Percentiles rank a stretch among this genome's conserved stretches.
Conservation (phyloP, 2,113 vertebrate species). For the Amphiprion percula region DNA sequence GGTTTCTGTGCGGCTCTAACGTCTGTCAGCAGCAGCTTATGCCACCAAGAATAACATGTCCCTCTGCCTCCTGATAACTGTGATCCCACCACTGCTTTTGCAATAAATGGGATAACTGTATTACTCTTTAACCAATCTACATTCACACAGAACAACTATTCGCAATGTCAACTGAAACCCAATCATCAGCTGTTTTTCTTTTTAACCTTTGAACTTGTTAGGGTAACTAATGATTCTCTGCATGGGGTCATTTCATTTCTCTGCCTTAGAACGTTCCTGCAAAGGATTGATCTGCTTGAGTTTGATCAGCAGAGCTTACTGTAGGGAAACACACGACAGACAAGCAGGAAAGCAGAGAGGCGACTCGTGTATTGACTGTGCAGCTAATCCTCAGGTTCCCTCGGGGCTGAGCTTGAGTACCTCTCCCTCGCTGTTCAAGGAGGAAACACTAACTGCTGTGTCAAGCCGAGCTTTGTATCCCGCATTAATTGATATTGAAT, state of each 20-base stretch:
- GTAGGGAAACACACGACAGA: slow-evolving; percentile 19
- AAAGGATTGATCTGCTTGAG: slow-evolving; percentile 23
- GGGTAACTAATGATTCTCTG: slow-evolving; percentile 6
- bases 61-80: background rate
- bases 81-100: background rate
- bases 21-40: slow-evolving; percentile 11
- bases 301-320: slow-evolving; percentile 41
- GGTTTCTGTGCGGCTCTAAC: slow-evolving; percentile 9
- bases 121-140: background rate
- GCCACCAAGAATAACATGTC: background rate
- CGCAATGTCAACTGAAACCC: background rate
- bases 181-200: background rate
- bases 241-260: background rate
- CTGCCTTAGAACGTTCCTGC: background rate
- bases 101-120: background rate
- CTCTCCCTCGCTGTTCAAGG: slow-evolving; percentile 48
- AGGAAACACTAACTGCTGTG: slow-evolving; percentile 65
- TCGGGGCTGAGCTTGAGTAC: slow-evolving; percentile 38
- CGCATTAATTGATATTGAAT: slow-evolving; percentile 77
- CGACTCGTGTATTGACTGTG: slow-evolving; percentile 58
- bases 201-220: slow-evolving; percentile 4
- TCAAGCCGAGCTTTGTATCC: slow-evolving; percentile 55
- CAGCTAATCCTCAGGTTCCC: slow-evolving; percentile 59
- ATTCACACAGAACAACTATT: background rate
- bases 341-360: slow-evolving; percentile 24